Evolutionary conservation across 2,797 vertebrate genomes (phyloP).

Genomic region (Crax fasciolata): DNA sequence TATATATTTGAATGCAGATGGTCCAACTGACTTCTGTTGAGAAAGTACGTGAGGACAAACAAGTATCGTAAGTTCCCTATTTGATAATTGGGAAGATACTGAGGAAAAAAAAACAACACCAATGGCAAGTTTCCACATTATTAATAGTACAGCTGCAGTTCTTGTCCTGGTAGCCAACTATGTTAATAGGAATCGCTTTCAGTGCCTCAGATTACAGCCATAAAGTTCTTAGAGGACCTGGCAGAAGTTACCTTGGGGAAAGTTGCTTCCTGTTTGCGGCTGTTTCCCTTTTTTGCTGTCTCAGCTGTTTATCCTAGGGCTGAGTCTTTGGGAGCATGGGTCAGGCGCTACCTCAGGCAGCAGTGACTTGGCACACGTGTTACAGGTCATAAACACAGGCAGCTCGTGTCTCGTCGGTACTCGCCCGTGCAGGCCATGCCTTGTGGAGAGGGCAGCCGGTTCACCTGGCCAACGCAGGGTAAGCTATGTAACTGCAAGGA

Average conservation of each 20-base stretch:
- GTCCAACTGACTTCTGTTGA: not conserved
- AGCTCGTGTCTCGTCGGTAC: not conserved
- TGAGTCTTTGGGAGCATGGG: not conserved
- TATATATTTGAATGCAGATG: not conserved
- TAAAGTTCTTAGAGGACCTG: constrained; percentile 2
- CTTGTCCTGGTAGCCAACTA: not conserved
- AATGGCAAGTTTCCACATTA: not conserved
- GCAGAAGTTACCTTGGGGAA: not conserved
- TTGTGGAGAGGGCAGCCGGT: not conserved
- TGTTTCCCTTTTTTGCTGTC: not conserved
- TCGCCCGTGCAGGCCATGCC: not conserved
- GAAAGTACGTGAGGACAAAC: not conserved
- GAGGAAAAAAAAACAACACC: not conserved
- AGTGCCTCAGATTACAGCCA: not conserved
- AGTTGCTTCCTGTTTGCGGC: not conserved
- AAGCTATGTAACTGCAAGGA: not conserved
- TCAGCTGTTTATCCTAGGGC: not conserved
- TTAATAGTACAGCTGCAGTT: constrained; percentile 10
- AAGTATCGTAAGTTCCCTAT: not conserved
- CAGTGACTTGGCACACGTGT: not conserved
- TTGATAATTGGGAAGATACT: not conserved
- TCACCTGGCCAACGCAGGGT: not conserved
- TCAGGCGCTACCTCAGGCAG: not conserved
- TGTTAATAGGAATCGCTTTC: not conserved
- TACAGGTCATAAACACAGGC: not conserved